These are phyloP conservation scores for Lathamus discolor DNA, from an alignment of 2,113 vertebrate genomes.

Conservation along the genomic window DNA sequence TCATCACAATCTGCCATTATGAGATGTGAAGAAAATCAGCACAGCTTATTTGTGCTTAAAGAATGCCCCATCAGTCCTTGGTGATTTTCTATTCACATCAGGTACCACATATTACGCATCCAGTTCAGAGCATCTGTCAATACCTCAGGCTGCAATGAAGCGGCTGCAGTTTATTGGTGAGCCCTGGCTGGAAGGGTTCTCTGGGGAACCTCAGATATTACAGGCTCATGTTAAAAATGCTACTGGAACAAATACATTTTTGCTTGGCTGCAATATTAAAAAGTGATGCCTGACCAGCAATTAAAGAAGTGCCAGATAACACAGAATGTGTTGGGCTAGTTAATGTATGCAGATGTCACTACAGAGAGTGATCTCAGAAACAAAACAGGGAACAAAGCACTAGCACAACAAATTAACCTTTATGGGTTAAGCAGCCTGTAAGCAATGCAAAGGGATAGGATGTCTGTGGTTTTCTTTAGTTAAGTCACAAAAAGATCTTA, in stretches of 20 bases:
- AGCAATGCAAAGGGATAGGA: background rate
- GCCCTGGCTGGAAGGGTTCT: constrained; percentile 35
- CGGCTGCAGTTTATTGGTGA: constrained; percentile 42
- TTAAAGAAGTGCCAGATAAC: constrained; percentile 58
- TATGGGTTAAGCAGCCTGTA: constrained; percentile 13
- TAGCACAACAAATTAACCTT: constrained; percentile 42
- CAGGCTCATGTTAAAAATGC: constrained; percentile 41
- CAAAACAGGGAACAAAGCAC: constrained; percentile 46
- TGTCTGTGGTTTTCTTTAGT: background rate
- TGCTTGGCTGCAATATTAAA: constrained; percentile 61
- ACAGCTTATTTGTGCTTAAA: background rate
- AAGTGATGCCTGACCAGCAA: constrained; percentile 55
- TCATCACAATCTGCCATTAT: background rate
- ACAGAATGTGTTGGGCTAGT: constrained; percentile 10
- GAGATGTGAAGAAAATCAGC: background rate
- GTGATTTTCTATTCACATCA: constrained; percentile 52
- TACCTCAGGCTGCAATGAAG: constrained; percentile 52
- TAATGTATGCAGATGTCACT: constrained; percentile 53
- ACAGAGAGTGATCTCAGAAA: constrained; percentile 34
- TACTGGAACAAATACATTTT: constrained; percentile 54
- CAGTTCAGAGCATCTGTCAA: constrained; percentile 69
- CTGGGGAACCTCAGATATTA: constrained; percentile 53
- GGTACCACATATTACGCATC: background rate
- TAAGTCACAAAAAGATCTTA: background rate
- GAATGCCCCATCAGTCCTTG: constrained; percentile 1